phyloP scores from a whole-genome alignment of 2,113 vertebrate species.

The Bos javanicus region DNA sequence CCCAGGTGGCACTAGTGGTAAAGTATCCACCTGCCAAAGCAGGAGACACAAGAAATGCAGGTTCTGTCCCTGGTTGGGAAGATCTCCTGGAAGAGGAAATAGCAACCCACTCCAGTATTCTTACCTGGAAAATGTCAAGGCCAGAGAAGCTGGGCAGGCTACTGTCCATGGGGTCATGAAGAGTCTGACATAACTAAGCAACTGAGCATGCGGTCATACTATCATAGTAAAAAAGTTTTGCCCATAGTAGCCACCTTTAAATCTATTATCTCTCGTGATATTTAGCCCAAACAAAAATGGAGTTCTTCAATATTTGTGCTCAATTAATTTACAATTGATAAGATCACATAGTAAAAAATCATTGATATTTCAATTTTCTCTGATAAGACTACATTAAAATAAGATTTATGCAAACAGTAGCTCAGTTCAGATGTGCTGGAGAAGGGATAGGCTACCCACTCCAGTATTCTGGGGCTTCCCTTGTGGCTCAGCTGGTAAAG shows the following conservation, averaged over 20 bases:
- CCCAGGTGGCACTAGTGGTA: not conserved
- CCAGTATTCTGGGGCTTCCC: not conserved
- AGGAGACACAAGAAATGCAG: not conserved
- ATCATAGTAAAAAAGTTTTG: not conserved
- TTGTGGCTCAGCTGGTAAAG: not conserved
- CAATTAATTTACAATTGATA: not conserved
- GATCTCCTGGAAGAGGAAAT: not conserved
- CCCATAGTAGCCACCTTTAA: not conserved
- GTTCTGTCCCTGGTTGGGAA: not conserved
- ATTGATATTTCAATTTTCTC: not conserved
- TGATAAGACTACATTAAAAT: not conserved
- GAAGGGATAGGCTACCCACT: not conserved
- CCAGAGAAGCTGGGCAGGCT: not conserved
- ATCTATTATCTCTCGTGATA: not conserved
- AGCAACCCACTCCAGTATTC: not conserved
- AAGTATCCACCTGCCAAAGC: not conserved
- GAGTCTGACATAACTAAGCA: not conserved
- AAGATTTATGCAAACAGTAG: not conserved
- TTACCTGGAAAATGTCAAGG: not conserved
- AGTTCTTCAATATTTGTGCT: not conserved
- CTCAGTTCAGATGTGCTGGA: not conserved
- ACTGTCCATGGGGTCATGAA: not conserved
- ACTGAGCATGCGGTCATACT: not conserved
- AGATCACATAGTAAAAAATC: not conserved
- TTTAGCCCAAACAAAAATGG: not conserved